phyloP scores from a whole-genome alignment of 2,113 vertebrate genomes.

The Carassius auratus region DNA sequence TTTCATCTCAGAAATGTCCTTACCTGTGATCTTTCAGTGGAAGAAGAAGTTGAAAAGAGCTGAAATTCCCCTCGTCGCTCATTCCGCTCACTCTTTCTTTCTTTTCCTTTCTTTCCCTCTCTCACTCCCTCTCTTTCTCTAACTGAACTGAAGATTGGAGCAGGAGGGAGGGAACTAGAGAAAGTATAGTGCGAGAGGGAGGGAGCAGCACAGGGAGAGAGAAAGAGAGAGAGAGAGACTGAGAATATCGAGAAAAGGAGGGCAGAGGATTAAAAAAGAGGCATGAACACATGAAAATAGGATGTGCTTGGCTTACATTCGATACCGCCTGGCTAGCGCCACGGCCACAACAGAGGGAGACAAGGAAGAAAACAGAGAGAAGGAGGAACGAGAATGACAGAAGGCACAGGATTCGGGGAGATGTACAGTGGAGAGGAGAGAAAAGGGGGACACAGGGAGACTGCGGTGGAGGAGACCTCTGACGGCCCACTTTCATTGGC shows the following conservation, averaged over 20 bases:
- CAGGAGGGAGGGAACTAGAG: slow-evolving; percentile 48
- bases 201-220: slow-evolving; percentile 35
- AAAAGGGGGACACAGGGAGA: slow-evolving; percentile 57
- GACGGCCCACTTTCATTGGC: slow-evolving; percentile 66
- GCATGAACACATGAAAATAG: slow-evolving; percentile 63
- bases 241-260: slow-evolving; percentile 52
- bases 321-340: slow-evolving; percentile 59
- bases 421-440: slow-evolving; percentile 62
- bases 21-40: slow-evolving; percentile 27
- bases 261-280: slow-evolving; percentile 39
- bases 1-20: slow-evolving; percentile 64
- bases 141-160: slow-evolving; percentile 50
- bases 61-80: slow-evolving; percentile 51
- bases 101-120: slow-evolving; percentile 59
- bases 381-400: slow-evolving; percentile 42
- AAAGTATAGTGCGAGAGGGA: slow-evolving; percentile 38
- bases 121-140: slow-evolving; percentile 67
- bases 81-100: slow-evolving; percentile 55
- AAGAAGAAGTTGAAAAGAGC: slow-evolving; percentile 43
- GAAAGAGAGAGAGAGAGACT: slow-evolving; percentile 61
- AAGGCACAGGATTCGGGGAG: slow-evolving; percentile 64
- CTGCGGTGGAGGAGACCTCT: slow-evolving; percentile 60
- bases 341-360: slow-evolving; percentile 40
- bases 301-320: slow-evolving; percentile 61
- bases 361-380: slow-evolving; percentile 38